A percentile compares a stretch with the other conserved stretches of the same genome.
These are phyloP conservation scores for Drosophila sturtevanti DNA, from an alignment of 1,140 invertebrate species.

Conservation along the genomic window DNA sequence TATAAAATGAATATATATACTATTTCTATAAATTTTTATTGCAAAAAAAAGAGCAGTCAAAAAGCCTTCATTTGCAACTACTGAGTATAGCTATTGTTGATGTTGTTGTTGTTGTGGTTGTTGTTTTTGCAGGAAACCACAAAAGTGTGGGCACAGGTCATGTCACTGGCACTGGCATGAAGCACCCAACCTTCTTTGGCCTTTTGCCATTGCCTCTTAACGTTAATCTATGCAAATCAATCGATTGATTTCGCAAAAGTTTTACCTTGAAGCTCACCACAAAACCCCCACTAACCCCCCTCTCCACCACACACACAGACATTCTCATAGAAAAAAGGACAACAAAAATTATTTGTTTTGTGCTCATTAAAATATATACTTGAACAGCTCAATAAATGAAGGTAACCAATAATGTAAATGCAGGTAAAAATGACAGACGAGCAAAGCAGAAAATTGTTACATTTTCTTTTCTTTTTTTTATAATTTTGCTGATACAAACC, in stretches of 20 bases:
- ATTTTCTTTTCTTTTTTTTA: neutral
- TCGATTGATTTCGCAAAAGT: slow-evolving; percentile 61
- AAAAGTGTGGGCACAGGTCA: slow-evolving; percentile 61
- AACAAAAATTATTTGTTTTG: slow-evolving; percentile 55
- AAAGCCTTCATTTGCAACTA: neutral
- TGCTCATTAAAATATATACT: slow-evolving; percentile 59
- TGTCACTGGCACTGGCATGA: slow-evolving; percentile 26
- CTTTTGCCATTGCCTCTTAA: slow-evolving; percentile 12
- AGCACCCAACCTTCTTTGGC: slow-evolving; percentile 15
- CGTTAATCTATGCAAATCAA: slow-evolving; percentile 41
- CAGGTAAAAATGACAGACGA: neutral
- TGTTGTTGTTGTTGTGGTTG: neutral
- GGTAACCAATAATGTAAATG: slow-evolving; percentile 20
- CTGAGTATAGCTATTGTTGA: neutral
- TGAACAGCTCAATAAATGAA: slow-evolving; percentile 30
- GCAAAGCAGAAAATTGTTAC: neutral
- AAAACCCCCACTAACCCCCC: neutral
- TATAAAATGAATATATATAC: neutral
- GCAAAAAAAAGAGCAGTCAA: neutral
- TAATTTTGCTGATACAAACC: neutral
- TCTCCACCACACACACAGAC: slow-evolving; percentile 9
- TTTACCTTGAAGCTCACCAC: slow-evolving; percentile 43
- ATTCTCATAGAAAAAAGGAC: slow-evolving; percentile 48
- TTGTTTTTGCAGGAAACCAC: slow-evolving; percentile 45
- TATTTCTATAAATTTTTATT: neutral